Evolutionary conservation across 2,888 invertebrate species (phyloP).

Genomic region (Heliconius hortense): DNA sequence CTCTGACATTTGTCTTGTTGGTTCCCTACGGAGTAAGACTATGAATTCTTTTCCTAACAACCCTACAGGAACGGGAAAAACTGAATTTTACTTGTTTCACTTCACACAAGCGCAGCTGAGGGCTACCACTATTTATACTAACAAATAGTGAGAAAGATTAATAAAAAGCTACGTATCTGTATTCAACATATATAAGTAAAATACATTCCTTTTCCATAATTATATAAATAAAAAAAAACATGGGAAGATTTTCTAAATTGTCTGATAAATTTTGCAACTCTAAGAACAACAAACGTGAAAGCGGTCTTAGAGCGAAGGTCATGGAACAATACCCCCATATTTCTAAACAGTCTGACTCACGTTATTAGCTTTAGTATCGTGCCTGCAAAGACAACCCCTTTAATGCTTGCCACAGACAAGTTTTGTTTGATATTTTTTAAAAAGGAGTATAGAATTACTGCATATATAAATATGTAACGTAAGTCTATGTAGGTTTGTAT

Average conservation of each 20-base stretch:
- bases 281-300: background rate
- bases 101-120: no score
- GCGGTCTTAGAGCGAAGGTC: constrained; percentile 13
- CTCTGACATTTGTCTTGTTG: no score
- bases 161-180: background rate
- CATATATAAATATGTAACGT: background rate
- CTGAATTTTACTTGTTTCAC: no score
- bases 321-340: constrained; percentile 39
- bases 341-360: constrained; percentile 22
- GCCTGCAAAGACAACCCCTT: background rate
- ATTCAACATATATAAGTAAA: no score
- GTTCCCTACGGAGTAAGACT: no score
- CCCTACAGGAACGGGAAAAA: no score
- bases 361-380: constrained; percentile 15
- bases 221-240: background rate
- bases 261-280: background rate
- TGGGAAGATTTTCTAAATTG: no score
- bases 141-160: background rate
- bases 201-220: no score
- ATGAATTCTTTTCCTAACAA: no score
- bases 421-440: background rate
- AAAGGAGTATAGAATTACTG: background rate
- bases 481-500: background rate
- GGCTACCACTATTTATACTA: no score
- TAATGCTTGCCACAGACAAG: background rate